Evolutionary conservation across 2,797 vertebrate genomes (phyloP), one percentile per base, ranked within the genome.

Genomic region (Bufotes viridis): DNA sequence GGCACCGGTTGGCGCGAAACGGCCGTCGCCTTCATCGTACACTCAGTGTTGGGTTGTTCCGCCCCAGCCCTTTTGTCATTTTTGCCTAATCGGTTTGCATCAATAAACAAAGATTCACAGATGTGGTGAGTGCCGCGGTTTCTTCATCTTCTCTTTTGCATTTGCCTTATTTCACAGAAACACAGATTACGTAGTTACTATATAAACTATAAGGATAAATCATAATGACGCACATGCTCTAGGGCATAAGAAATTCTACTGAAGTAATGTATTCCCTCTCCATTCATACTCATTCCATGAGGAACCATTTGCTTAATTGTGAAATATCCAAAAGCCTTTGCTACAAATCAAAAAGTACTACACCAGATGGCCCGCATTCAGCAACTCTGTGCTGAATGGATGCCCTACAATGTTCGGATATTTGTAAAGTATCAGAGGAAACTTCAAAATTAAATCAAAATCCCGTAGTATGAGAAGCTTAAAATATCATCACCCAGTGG

Each of bases 371-470:
- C 51, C 53, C 17, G 18, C 58, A 76, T 53, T 85, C 84, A 63
- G n/a, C 84, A 85, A 74, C 84, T 65, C 74, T 63, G 51, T 78
- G 72, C 67, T 49, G 18, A 67, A 74, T 78, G 58, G n/a, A 67
- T 85, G 84, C 84, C 84, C 84, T 85, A 85, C 84, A 85, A 78
- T 78, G 84, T 78, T 85, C 74, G 7, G 75, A 78, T 53, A 85
- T 78, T 78, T 78, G 34, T 63, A 53, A 11, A 29, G 17, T 85
- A 74, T 60, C 84, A 22, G 42, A 67, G 84, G 84, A 85, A 29
- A 26, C 74, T 65, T 85, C 74, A 85, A 63, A 78, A 78, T 78
- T 85, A 85, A 78, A 85, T 85, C 83, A 85, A 85, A 85, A 17
- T 85, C 84, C 60, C 53, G 74, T 61, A 78, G 72, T 49, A n/a